These are phyloP conservation scores for Corapipo altera DNA, from an alignment of 2,113 vertebrate genomes.

Conservation along the genomic window DNA sequence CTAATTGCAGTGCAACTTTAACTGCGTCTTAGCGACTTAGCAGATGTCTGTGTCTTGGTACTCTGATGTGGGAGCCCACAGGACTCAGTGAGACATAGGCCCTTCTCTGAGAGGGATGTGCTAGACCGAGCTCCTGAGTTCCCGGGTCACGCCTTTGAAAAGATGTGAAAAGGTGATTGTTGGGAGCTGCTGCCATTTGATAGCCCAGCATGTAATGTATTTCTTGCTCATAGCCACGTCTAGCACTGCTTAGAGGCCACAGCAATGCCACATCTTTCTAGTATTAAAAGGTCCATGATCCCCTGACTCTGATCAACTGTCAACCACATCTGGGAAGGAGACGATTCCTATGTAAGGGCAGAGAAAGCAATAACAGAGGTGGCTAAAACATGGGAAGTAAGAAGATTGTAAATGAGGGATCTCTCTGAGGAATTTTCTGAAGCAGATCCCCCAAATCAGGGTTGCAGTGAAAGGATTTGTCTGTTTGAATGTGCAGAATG, in stretches of 20 bases:
- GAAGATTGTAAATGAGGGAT: neutral
- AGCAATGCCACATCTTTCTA: neutral
- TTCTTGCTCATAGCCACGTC: neutral
- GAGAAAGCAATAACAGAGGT: neutral
- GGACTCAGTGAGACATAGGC: accelerated
- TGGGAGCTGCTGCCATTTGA: neutral
- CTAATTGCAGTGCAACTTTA: slow-evolving; percentile 46
- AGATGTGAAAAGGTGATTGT: neutral
- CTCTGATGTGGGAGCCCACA: neutral
- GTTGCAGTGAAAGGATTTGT: neutral
- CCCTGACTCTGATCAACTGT: neutral
- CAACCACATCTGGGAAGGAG: neutral
- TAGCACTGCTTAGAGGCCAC: neutral
- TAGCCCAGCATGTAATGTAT: neutral
- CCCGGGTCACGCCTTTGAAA: neutral
- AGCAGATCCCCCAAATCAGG: neutral
- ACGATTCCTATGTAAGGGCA: neutral
- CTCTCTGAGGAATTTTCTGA: neutral
- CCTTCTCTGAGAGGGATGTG: neutral
- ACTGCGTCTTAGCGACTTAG: neutral
- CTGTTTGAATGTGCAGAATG: neutral
- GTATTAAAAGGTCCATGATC: neutral
- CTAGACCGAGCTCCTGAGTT: neutral
- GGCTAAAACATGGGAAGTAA: neutral
- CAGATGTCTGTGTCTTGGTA: neutral